These are phyloP conservation scores for Dufourea novaeangliae DNA, from an alignment of 1,140 invertebrate species.

Conservation along the genomic window DNA sequence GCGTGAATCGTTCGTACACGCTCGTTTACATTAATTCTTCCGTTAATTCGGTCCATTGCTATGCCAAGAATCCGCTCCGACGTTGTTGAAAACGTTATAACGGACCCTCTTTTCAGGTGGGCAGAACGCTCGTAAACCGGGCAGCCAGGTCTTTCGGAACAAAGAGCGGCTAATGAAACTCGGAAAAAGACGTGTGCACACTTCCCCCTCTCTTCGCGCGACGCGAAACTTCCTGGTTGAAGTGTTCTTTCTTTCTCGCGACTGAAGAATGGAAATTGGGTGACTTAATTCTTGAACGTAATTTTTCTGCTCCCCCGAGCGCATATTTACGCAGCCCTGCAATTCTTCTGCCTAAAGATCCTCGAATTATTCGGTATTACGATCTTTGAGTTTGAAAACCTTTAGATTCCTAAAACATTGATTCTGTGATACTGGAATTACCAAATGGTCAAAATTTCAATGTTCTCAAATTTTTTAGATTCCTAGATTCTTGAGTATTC, in stretches of 20 bases:
- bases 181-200: not conserved
- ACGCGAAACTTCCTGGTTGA: not conserved
- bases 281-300: not conserved
- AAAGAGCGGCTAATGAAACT: conserved; percentile 10
- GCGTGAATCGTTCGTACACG: not conserved
- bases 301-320: not conserved
- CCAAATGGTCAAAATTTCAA: too few relatives aligned
- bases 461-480: too few relatives aligned
- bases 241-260: too few relatives aligned
- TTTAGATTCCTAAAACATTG: too few relatives aligned
- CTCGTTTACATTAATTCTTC: conserved; percentile 35
- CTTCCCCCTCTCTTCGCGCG: not conserved
- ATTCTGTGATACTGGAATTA: too few relatives aligned
- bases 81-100: not conserved
- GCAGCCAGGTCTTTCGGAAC: not conserved
- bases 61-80: not conserved
- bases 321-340: not conserved
- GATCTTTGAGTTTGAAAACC: too few relatives aligned
- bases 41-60: conserved; percentile 12
- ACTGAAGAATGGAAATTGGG: not conserved
- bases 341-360: too few relatives aligned
- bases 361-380: not conserved
- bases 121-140: not conserved
- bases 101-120: not conserved
- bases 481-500: too few relatives aligned